phyloP scores from a whole-genome alignment of 2,113 vertebrate genomes.

The Macrotus californicus region DNA sequence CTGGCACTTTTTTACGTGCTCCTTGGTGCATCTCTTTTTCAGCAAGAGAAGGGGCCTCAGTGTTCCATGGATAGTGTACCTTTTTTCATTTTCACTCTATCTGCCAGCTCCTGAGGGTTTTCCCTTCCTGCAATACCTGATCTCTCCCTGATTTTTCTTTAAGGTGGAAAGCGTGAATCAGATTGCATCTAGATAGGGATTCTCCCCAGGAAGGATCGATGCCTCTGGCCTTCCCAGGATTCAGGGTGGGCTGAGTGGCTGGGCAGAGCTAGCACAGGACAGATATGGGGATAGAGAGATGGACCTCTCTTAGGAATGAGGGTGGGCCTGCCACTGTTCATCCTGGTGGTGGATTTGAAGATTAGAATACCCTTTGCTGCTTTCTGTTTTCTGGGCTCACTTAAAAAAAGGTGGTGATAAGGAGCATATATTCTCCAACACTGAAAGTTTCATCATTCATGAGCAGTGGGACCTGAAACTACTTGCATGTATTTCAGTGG shows the following conservation, averaged over 20 bases:
- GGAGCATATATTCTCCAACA: not conserved
- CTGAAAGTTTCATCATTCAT: not conserved
- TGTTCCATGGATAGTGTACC: not conserved
- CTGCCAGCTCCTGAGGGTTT: not conserved
- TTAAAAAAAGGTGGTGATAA: not conserved
- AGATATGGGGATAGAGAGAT: not conserved
- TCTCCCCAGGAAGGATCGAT: not conserved
- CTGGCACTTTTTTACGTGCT: not conserved
- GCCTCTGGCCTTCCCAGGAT: not conserved
- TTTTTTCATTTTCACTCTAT: not conserved
- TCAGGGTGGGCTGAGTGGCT: not conserved
- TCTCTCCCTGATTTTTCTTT: not conserved
- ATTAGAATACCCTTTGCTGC: not conserved
- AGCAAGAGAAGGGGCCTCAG: not conserved
- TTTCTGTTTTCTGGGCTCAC: not conserved
- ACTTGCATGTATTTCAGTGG: not conserved
- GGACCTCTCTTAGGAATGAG: not conserved
- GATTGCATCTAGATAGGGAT: not conserved
- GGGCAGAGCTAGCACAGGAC: not conserved
- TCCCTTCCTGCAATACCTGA: not conserved
- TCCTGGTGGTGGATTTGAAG: not conserved
- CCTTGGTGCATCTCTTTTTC: not conserved
- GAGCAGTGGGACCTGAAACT: not conserved
- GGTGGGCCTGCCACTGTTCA: not conserved
- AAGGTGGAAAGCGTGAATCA: conserved; percentile 39